Evolutionary conservation across 1,140 invertebrate species (phyloP).

Genomic region (Hylaeus anthracinus): DNA sequence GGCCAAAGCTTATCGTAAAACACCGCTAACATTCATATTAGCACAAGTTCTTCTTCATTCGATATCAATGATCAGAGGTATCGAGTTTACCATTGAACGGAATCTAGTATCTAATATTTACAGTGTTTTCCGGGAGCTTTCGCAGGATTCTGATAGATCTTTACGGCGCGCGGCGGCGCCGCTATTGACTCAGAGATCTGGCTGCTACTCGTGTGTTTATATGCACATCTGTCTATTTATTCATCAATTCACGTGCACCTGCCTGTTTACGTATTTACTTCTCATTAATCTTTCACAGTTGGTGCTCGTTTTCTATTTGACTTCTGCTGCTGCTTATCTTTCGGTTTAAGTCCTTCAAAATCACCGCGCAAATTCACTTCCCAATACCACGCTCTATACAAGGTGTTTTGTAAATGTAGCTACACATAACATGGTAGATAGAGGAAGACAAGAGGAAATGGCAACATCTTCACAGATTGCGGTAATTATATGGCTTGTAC

Average conservation of each 20-base stretch:
- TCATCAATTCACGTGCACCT: neutral
- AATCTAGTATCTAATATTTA: conserved; percentile 12
- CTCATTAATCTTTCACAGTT: conserved; percentile 29
- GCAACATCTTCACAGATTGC: too few species aligned
- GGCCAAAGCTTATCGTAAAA: too few species aligned
- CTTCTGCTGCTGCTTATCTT: neutral
- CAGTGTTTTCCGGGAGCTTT: neutral
- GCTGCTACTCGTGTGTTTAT: neutral
- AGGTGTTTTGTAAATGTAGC: too few species aligned
- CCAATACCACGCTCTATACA: too few species aligned
- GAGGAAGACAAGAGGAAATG: too few species aligned
- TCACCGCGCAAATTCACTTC: neutral
- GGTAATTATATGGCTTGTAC: too few species aligned
- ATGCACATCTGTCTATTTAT: conserved; percentile 16
- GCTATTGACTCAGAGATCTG: neutral
- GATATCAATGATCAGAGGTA: too few species aligned
- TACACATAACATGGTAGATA: too few species aligned
- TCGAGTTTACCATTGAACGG: neutral
- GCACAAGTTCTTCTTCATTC: too few species aligned
- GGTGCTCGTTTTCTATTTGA: neutral
- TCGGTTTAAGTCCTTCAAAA: neutral
- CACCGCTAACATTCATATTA: too few species aligned
- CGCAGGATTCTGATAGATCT: neutral
- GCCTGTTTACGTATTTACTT: conserved; percentile 14
- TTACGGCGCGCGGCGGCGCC: too few species aligned